Percentiles rank a stretch among this genome's conserved stretches.
These are phyloP conservation scores for Thecocarcelia acutangulata DNA, from an alignment of 2,888 invertebrate species.

Conservation along the genomic window DNA sequence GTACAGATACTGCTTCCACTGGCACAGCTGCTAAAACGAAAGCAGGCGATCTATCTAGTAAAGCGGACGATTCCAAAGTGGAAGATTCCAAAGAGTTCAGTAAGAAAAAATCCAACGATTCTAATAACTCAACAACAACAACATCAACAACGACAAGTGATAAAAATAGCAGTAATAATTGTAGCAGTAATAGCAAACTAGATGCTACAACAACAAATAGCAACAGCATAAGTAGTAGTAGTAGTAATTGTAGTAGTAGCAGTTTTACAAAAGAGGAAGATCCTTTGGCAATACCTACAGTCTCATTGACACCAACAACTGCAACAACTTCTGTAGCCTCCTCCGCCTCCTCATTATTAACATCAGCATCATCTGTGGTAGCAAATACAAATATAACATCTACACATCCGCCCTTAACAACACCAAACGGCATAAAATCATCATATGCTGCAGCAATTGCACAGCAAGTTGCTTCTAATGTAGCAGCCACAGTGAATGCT, in stretches of 20 bases:
- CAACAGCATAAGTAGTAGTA: slow-evolving; percentile 27
- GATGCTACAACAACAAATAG: slow-evolving; percentile 50
- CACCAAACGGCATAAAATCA: slow-evolving; percentile 71
- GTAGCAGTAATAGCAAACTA: slow-evolving; percentile 34
- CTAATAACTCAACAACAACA: slow-evolving; percentile 62
- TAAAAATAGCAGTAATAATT: slow-evolving; percentile 32
- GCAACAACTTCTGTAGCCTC: slow-evolving; percentile 43
- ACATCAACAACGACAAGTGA: slow-evolving; percentile 65
- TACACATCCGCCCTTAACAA: slow-evolving; percentile 69
- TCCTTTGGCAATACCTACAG: slow-evolving; percentile 64
- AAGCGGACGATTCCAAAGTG: slow-evolving; percentile 62
- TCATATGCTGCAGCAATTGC: slow-evolving; percentile 70
- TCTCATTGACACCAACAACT: slow-evolving; percentile 52
- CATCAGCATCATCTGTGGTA: slow-evolving; percentile 51
- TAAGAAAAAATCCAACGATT: slow-evolving; percentile 58
- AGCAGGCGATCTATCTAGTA: slow-evolving; percentile 64
- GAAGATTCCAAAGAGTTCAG: slow-evolving; percentile 53
- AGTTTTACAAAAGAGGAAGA: slow-evolving; percentile 68
- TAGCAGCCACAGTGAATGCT: slow-evolving; percentile 31
- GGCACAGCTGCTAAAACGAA: slow-evolving; percentile 72
- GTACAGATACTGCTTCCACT: slow-evolving; percentile 70
- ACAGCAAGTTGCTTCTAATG: slow-evolving; percentile 68
- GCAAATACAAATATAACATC: slow-evolving; percentile 58
- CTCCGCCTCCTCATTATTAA: slow-evolving; percentile 28
- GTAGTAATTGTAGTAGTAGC: slow-evolving; percentile 37